A percentile compares a stretch with the other conserved stretches of the same genome.
phyloP scores from a whole-genome alignment of 2,113 vertebrate species.

The Otis tarda region DNA sequence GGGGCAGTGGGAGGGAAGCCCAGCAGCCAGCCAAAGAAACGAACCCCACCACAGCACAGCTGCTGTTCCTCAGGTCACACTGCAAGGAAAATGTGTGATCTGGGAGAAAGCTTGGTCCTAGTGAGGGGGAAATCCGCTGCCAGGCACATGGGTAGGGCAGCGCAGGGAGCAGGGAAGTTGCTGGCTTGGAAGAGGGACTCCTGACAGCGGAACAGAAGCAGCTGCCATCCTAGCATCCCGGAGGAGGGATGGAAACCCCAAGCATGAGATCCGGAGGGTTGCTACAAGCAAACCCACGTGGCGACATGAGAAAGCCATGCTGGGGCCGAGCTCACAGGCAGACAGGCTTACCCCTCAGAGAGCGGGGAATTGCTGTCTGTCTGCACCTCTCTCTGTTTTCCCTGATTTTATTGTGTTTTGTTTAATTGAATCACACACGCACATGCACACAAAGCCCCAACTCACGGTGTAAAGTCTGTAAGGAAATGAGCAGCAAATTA shows the following conservation, averaged over 20 bases:
- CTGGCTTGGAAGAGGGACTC: not conserved
- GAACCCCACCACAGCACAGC: not conserved
- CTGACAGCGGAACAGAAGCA: not conserved
- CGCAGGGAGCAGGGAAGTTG: not conserved
- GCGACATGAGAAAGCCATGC: not conserved
- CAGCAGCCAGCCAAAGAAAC: not conserved
- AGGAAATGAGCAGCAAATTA: constrained; percentile 13
- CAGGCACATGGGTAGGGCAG: not conserved
- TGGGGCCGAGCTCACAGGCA: not conserved
- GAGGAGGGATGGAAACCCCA: not conserved
- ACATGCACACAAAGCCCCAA: constrained; percentile 36
- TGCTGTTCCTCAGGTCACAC: not conserved
- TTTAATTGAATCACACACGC: constrained; percentile 55
- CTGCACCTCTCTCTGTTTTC: constrained; percentile 23
- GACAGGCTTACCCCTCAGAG: constrained; percentile 8
- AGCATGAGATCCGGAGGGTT: not conserved
- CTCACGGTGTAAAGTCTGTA: not conserved
- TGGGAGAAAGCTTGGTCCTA: not conserved
- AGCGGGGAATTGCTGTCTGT: constrained; percentile 3
- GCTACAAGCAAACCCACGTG: not conserved
- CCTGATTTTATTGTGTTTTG: constrained; percentile 63
- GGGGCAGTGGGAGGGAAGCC: not conserved
- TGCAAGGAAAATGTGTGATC: not conserved
- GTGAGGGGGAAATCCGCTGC: not conserved
- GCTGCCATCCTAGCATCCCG: not conserved